Evolutionary conservation across 2,888 invertebrate genomes (phyloP).

Genomic region (Phrixothrix hirtus): DNA sequence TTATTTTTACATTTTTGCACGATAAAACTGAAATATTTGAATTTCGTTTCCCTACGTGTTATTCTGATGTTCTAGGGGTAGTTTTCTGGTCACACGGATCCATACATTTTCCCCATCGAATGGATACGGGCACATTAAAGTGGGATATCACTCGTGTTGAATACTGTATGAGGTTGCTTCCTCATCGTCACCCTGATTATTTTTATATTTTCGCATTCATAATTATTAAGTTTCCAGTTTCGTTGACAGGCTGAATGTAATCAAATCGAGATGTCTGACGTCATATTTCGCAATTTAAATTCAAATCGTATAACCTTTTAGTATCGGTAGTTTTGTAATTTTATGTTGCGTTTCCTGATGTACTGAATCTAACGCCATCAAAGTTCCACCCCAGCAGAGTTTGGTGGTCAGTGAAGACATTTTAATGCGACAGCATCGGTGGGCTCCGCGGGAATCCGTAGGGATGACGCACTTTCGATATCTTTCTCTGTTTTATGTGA

Average conservation of each 20-base stretch:
- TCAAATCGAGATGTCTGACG: too few species aligned
- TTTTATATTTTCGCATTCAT: neutral
- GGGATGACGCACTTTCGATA: constrained; percentile 51
- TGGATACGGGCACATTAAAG: constrained; percentile 48
- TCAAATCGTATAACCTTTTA: too few species aligned
- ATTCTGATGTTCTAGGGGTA: constrained; percentile 45
- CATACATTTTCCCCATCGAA: constrained; percentile 49
- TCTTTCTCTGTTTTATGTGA: constrained; percentile 54
- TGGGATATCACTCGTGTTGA: constrained; percentile 48
- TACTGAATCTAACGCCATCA: constrained; percentile 28
- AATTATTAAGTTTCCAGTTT: too few species aligned
- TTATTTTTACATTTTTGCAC: constrained; percentile 3
- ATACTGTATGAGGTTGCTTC: constrained; percentile 47
- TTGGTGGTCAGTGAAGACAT: constrained; percentile 37
- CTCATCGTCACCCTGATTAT: constrained; percentile 29
- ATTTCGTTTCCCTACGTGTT: constrained; percentile 35
- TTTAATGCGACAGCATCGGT: constrained; percentile 43
- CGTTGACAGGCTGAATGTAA: too few species aligned
- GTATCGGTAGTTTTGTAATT: constrained; percentile 5
- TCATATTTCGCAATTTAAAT: too few species aligned
- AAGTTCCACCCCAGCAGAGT: constrained; percentile 28
- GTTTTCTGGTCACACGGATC: constrained; percentile 40
- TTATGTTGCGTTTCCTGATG: constrained; percentile 16
- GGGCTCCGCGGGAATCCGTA: constrained; percentile 34
- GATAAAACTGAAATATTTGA: constrained; percentile 17